Evolutionary conservation across 2,888 invertebrate genomes (phyloP), one percentile per base, ranked within the genome.

Genomic region (Clepsis dumicolana): DNA sequence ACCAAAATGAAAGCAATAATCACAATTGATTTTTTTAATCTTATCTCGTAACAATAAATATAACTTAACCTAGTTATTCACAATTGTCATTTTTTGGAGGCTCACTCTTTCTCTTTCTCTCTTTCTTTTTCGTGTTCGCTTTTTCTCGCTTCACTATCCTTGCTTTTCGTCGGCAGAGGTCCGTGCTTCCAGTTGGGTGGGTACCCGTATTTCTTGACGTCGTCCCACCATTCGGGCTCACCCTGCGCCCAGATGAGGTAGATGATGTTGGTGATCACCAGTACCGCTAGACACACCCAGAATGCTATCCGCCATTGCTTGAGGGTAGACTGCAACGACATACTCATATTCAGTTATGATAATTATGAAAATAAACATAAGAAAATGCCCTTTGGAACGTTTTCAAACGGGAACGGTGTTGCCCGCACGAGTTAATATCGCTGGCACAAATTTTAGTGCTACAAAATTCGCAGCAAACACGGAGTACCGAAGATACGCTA

Each of bases 251-350:
- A 96, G 4, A 96, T 62, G 2, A 96, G 76, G 84, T 96, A 98
- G 8, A 97, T 79, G 0, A 96, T 44, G 78, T 96, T 96, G 1
- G 97, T 96, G 0, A 94, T 70, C 0, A 95, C 85, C 70, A 97
- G 94, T 2, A 97, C 94, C 0, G 81, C 95, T 7, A 97, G 94
- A 50, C 97, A 95, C 38, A 97, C 95, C 96, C 97, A 97, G 84
- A 97, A 97, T 0, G 97, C 97, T 0, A 94, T 78, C 24, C 96
- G 94, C 98, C 98, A 98, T 89, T 97, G 95, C 21, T 86, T 83
- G 7, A 96, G 77, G 0, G 94, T 94, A 56, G 95, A 94, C 95
- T 95, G 84, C 56, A 78, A 83, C 79, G 32, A 48, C 29, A 29
- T 3, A 57, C 12, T 21, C 5, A 5, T 4, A 4, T 3, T n/a